These are phyloP conservation scores for Diaphora mendica DNA, from an alignment of 2,888 invertebrate genomes.

Conservation along the genomic window DNA sequence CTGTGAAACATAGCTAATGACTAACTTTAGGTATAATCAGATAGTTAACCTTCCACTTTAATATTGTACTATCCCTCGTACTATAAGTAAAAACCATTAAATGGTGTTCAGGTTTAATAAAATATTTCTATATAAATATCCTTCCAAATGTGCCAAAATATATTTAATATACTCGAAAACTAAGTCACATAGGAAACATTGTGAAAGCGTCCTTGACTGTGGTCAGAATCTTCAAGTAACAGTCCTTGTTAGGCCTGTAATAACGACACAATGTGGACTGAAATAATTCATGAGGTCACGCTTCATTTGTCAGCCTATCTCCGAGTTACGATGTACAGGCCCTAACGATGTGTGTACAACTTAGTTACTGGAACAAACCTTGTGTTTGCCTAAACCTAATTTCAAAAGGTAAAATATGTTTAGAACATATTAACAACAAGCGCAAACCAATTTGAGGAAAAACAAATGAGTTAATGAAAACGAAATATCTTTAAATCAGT, in stretches of 20 bases:
- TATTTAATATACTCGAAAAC: slow-evolving; percentile 1
- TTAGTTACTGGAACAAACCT: slow-evolving; percentile 28
- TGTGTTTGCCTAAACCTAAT: slow-evolving; percentile 19
- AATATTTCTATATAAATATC: neutral
- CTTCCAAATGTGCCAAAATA: neutral
- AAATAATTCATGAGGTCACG: slow-evolving; percentile 42
- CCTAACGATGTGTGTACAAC: slow-evolving; percentile 26
- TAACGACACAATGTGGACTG: slow-evolving; percentile 29
- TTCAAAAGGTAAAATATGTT: neutral
- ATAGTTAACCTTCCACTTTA: no score
- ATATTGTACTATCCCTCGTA: no score
- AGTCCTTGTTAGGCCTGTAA: slow-evolving; percentile 28
- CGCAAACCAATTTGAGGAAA: neutral
- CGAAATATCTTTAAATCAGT: neutral
- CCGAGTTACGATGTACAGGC: slow-evolving; percentile 17
- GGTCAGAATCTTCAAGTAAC: slow-evolving; percentile 25
- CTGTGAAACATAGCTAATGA: no score
- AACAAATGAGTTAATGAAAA: neutral
- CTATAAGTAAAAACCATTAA: no score
- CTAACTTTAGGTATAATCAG: no score
- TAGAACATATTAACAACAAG: neutral
- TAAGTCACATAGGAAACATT: slow-evolving; percentile 12
- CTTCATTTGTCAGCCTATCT: slow-evolving; percentile 40
- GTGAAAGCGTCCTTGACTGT: slow-evolving; percentile 16
- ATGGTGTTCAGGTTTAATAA: no score